A percentile compares a stretch with the other conserved stretches of the same genome.
Evolutionary conservation across 92 coral and sea anemone species (phyloP).

Genomic region (Nematostella vectensis): DNA sequence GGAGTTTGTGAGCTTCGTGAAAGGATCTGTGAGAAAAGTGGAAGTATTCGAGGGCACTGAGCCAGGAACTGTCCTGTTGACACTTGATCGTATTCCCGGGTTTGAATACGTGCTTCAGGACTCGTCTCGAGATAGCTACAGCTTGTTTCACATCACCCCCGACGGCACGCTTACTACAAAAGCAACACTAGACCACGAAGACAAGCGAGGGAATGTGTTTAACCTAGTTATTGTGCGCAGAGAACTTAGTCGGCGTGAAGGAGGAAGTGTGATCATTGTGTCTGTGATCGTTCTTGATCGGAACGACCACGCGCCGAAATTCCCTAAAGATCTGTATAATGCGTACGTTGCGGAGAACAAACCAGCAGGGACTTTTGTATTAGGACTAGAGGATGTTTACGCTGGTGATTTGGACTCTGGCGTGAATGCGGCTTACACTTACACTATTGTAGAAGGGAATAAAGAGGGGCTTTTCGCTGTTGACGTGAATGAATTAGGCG

Average conservation of each 20-base stretch:
- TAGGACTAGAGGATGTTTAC: conserved; percentile 75
- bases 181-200: conserved; percentile 83
- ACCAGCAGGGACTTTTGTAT: conserved; percentile 54
- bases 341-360: conserved; percentile 61
- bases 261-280: conserved; percentile 55
- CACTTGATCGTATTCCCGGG: conserved; percentile 38
- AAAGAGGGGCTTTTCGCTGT: conserved; percentile 79
- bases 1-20: not conserved
- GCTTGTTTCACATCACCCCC: conserved; percentile 71
- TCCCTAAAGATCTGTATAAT: conserved; percentile 67
- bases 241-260: conserved; percentile 42
- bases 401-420: conserved; percentile 82
- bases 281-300: conserved; percentile 57
- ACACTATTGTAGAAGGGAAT: conserved; percentile 78
- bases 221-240: conserved; percentile 69
- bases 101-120: conserved; percentile 52
- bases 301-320: conserved; percentile 82
- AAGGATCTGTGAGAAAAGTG: conserved; percentile 11
- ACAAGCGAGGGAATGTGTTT: conserved; percentile 66
- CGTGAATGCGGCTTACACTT: conserved; percentile 51
- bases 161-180: conserved; percentile 67
- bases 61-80: conserved; percentile 56
- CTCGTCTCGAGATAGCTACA: conserved; percentile 42
- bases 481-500: conserved; percentile 49
- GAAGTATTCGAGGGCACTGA: conserved; percentile 65